Percentiles rank a stretch among this genome's conserved stretches.
Conservation (phyloP, 2,113 vertebrate genomes). For the Zootoca vivipara region DNA sequence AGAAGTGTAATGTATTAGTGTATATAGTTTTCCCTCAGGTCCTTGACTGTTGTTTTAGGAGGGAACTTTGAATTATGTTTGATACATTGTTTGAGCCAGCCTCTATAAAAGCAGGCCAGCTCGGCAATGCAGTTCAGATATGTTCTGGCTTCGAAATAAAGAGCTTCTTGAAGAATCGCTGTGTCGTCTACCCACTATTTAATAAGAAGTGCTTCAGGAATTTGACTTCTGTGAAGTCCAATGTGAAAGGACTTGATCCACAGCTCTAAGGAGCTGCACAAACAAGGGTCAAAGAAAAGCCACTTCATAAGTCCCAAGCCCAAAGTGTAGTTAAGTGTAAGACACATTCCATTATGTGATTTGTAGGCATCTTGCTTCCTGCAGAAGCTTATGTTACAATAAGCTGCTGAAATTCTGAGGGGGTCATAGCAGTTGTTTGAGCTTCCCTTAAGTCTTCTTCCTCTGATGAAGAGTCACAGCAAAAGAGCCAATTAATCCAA, state of each 20-base stretch:
- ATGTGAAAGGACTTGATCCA: neutral
- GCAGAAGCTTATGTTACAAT: neutral
- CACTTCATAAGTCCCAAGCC: neutral
- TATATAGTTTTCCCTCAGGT: too few relatives aligned
- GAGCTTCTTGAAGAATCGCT: too few relatives aligned
- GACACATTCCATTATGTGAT: neutral
- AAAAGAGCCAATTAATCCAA: neutral
- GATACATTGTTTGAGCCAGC: too few relatives aligned
- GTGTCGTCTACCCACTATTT: too few relatives aligned
- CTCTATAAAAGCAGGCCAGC: too few relatives aligned
- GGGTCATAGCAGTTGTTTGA: neutral
- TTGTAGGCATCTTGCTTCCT: neutral
- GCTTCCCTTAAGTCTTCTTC: accelerated
- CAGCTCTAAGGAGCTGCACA: neutral
- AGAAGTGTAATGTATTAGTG: too few relatives aligned
- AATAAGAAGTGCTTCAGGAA: neutral
- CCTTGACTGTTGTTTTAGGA: too few relatives aligned
- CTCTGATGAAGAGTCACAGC: neutral
- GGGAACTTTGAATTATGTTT: too few relatives aligned
- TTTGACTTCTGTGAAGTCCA: neutral
- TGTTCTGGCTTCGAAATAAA: too few relatives aligned
- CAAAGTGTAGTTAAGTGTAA: constrained; percentile 7
- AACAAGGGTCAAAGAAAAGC: neutral
- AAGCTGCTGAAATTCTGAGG: neutral
- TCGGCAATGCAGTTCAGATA: too few relatives aligned